A percentile compares a stretch with the other conserved stretches of the same genome.
Conservation (phyloP, 2,797 vertebrate species). For the Graptemys geographica region DNA sequence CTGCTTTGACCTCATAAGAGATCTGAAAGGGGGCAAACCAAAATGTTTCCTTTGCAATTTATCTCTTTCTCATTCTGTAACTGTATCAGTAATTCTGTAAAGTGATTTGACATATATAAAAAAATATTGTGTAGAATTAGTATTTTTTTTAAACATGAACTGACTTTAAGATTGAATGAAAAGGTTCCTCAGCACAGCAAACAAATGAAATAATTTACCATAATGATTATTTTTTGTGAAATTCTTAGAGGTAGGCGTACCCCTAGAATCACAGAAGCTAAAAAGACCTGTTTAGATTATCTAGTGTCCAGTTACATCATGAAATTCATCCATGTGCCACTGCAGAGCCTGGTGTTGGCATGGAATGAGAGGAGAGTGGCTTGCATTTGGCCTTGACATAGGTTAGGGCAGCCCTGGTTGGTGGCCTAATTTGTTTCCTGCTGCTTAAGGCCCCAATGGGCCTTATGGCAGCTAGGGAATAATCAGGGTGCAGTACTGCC, state of each 20-base stretch:
- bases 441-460: not conserved
- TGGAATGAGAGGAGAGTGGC: too few species aligned
- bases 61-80: not conserved
- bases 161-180: accelerated
- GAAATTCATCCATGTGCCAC: accelerated
- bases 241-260: not conserved
- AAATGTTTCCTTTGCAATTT: not conserved
- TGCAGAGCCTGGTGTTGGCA: accelerated
- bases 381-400: accelerated
- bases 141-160: not conserved
- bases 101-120: not conserved
- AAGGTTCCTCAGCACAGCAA: accelerated
- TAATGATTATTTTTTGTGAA: accelerated
- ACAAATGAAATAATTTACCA: not conserved
- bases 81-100: not conserved
- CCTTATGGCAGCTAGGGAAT: too few species aligned
- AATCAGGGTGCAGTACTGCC: not conserved
- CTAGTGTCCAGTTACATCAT: not conserved
- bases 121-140: not conserved
- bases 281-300: not conserved
- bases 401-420: accelerated
- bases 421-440: not conserved
- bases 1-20: not conserved
- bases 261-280: not conserved
- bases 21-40: not conserved